A percentile compares a stretch with the other conserved stretches of the same genome.
Conservation (phyloP, 2,113 vertebrate species). For the Engystomops pustulosus region DNA sequence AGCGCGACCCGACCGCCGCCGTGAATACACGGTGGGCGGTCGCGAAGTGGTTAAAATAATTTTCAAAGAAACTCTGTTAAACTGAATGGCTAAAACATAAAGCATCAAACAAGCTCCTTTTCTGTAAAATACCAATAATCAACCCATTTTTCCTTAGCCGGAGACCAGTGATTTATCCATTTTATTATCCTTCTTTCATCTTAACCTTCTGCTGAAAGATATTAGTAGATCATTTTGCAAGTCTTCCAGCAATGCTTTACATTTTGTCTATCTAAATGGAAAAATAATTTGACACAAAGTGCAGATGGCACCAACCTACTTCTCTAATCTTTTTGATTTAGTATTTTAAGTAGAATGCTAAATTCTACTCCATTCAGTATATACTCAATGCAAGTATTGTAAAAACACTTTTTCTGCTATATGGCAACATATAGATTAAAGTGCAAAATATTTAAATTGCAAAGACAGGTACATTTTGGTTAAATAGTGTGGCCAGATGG, state of each 20-base stretch:
- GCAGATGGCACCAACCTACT: slow-evolving; percentile 27
- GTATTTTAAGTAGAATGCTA: not conserved
- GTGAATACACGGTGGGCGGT: too few species aligned
- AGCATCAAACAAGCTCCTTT: not conserved
- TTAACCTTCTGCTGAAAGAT: slow-evolving; percentile 1
- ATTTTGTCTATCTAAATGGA: slow-evolving; percentile 4
- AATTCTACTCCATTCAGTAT: not conserved
- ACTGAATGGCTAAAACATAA: not conserved
- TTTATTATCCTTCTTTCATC: slow-evolving; percentile 16
- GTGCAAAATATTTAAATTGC: slow-evolving; percentile 49
- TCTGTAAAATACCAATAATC: not conserved
- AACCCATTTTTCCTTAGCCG: not conserved
- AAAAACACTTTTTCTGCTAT: not conserved
- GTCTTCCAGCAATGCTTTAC: not conserved
- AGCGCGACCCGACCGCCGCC: too few species aligned
- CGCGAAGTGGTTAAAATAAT: too few species aligned
- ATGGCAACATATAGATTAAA: slow-evolving; percentile 32
- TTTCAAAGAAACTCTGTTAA: too few species aligned
- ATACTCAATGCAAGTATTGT: not conserved
- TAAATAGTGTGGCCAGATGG: slow-evolving; percentile 54
- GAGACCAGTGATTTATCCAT: not conserved
- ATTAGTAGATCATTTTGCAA: slow-evolving; percentile 27
- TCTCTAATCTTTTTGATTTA: slow-evolving; percentile 1
- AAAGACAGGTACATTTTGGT: slow-evolving; percentile 43
- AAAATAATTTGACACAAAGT: slow-evolving; percentile 14